A percentile compares a stretch with the other conserved stretches of the same genome.
Evolutionary conservation across 2,888 invertebrate species (phyloP).

Genomic region (Folsomia manolachei): DNA sequence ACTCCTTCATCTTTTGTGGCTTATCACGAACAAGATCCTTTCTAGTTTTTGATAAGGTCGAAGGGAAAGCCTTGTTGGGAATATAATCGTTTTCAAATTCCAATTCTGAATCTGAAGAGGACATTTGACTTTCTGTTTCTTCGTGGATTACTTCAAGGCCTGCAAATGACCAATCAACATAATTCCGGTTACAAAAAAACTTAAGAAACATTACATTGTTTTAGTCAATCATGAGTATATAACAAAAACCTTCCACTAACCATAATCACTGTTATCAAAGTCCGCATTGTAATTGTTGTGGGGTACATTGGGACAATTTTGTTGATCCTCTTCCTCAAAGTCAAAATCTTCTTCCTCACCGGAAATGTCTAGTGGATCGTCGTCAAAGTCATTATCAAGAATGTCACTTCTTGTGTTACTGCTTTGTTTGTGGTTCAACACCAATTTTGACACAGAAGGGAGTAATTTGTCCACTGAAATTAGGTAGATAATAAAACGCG

Average conservation of each 20-base stretch:
- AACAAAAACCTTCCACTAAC: constrained; percentile 25
- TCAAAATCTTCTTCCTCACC: constrained; percentile 37
- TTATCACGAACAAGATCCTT: too few relatives aligned
- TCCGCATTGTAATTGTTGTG: constrained; percentile 42
- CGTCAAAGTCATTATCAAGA: constrained; percentile 39
- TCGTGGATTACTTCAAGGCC: constrained; percentile 51
- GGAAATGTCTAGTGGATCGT: constrained; percentile 32
- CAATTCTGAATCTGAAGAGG: constrained; percentile 26
- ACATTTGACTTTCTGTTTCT: constrained; percentile 51
- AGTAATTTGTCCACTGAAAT: constrained; percentile 31
- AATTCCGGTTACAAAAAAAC: too few relatives aligned
- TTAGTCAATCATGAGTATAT: too few relatives aligned
- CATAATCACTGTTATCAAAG: constrained; percentile 44
- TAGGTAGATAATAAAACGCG: constrained; percentile 6
- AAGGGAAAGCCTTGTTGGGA: neutral
- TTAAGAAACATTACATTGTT: too few relatives aligned
- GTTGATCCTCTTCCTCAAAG: constrained; percentile 19
- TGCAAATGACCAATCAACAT: too few relatives aligned
- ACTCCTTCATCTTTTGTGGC: neutral
- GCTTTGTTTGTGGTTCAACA: constrained; percentile 40
- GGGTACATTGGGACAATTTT: constrained; percentile 11
- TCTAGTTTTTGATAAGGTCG: neutral
- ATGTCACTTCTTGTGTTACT: constrained; percentile 32
- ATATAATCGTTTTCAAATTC: constrained; percentile 44
- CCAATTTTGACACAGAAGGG: constrained; percentile 48